These are phyloP conservation scores for Pachydiplax longipennis DNA, from an alignment of 2,888 invertebrate genomes.

Conservation along the genomic window DNA sequence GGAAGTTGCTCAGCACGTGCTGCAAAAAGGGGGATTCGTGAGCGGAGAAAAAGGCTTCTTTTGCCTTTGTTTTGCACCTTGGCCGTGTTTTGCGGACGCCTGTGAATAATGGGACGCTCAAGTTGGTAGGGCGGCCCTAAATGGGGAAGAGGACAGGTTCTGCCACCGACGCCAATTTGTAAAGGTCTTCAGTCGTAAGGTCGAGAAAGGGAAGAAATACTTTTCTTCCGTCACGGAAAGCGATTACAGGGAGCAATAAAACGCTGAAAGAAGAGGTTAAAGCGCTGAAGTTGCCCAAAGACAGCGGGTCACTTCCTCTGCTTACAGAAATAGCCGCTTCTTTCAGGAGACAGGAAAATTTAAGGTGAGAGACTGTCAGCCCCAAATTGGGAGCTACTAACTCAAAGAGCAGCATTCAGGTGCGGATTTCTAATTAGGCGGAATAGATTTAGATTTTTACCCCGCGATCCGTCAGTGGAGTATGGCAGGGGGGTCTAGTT, in stretches of 20 bases:
- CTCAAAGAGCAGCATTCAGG: no score
- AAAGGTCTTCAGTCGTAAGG: not conserved
- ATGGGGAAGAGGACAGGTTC: not conserved
- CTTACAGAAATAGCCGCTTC: not conserved
- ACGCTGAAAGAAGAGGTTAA: not conserved
- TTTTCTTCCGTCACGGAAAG: not conserved
- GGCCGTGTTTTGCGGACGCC: not conserved
- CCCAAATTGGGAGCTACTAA: no score
- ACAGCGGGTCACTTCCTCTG: not conserved
- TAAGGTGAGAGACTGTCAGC: no score
- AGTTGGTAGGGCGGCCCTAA: not conserved
- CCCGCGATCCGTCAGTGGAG: no score
- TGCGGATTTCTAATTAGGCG: no score
- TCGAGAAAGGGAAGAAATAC: not conserved
- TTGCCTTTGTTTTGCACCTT: not conserved
- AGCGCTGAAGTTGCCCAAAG: not conserved
- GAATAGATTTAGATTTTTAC: no score
- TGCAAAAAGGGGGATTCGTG: not conserved
- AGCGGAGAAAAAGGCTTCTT: not conserved
- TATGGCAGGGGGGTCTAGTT: no score
- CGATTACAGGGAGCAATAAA: not conserved
- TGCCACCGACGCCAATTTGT: not conserved
- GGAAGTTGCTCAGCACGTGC: not conserved
- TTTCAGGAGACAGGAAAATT: no score
- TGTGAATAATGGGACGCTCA: not conserved